Evolutionary conservation across 2,113 vertebrate species (phyloP).

Genomic region (Henicopernis longicauda): DNA sequence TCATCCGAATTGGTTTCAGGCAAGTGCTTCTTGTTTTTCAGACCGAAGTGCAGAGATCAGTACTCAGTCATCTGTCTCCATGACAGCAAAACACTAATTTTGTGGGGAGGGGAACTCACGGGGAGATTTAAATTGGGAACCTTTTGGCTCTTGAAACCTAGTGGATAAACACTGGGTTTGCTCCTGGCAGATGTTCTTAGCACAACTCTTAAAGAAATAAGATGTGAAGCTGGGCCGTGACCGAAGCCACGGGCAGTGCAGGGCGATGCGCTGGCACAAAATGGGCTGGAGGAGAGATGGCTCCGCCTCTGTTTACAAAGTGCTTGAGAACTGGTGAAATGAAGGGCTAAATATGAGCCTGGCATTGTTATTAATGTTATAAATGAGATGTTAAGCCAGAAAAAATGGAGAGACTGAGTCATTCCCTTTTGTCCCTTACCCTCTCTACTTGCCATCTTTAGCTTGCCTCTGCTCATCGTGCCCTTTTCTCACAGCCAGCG

Average conservation of each 20-base stretch:
- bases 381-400: neutral
- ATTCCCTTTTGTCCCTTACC: neutral
- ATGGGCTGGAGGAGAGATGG: neutral
- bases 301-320: neutral
- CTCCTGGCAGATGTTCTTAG: neutral
- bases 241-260: rapidly evolving
- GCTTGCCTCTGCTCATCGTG: neutral
- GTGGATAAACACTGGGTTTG: neutral
- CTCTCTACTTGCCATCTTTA: neutral
- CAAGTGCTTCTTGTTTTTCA: neutral
- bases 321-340: neutral
- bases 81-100: slow-evolving; percentile 20
- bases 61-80: neutral
- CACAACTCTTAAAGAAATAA: neutral
- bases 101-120: neutral
- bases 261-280: neutral
- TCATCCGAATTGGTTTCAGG: neutral
- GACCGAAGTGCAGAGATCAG: neutral
- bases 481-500: neutral
- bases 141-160: neutral
- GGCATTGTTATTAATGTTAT: neutral
- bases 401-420: rapidly evolving
- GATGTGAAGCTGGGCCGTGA: neutral
- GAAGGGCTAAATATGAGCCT: neutral
- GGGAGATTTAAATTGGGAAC: neutral